A percentile compares a stretch with the other conserved stretches of the same genome.
Evolutionary conservation across 2,797 vertebrate species (phyloP).

Genomic region (Epinephelus malabaricus): DNA sequence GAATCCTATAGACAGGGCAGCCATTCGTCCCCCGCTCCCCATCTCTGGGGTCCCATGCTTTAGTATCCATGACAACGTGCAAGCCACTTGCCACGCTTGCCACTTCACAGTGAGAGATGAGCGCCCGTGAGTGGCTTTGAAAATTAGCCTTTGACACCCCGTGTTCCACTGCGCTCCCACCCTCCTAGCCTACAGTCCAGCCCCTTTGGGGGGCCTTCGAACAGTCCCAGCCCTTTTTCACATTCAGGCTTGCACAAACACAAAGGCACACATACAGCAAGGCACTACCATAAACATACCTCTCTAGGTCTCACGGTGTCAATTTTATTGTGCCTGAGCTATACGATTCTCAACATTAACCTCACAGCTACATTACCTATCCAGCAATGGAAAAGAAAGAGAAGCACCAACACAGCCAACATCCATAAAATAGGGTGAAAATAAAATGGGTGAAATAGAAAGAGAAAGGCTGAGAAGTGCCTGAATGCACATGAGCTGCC

Average conservation of each 20-base stretch:
- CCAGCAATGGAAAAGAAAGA: constrained; percentile 51
- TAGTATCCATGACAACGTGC: constrained; percentile 96
- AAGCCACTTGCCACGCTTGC: constrained; percentile 89
- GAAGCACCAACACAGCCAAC: constrained; percentile 51
- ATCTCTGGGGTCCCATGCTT: constrained; percentile 97
- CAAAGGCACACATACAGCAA: constrained; percentile 58
- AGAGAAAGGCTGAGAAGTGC: constrained; percentile 48
- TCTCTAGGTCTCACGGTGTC: constrained; percentile 62
- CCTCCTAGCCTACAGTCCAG: constrained; percentile 57
- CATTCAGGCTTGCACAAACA: constrained; percentile 65
- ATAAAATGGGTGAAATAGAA: constrained; percentile 59
- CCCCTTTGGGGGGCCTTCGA: constrained; percentile 53
- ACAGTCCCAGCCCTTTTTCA: constrained; percentile 41
- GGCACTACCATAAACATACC: constrained; percentile 65
- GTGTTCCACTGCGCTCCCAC: constrained; percentile 70
- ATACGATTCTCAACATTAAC: constrained; percentile 82
- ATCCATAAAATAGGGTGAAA: constrained; percentile 65
- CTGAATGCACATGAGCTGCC: constrained; percentile 72
- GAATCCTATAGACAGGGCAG: constrained; percentile 98
- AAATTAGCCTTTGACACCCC: constrained; percentile 89
- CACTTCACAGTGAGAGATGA: constrained; percentile 89
- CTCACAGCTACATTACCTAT: constrained; percentile 77
- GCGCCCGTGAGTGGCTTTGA: constrained; percentile 84
- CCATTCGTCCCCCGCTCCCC: constrained; percentile 93
- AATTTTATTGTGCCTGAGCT: constrained; percentile 75